Evolutionary conservation across 2,113 vertebrate genomes (phyloP).

Genomic region (Laticauda laticaudata): DNA sequence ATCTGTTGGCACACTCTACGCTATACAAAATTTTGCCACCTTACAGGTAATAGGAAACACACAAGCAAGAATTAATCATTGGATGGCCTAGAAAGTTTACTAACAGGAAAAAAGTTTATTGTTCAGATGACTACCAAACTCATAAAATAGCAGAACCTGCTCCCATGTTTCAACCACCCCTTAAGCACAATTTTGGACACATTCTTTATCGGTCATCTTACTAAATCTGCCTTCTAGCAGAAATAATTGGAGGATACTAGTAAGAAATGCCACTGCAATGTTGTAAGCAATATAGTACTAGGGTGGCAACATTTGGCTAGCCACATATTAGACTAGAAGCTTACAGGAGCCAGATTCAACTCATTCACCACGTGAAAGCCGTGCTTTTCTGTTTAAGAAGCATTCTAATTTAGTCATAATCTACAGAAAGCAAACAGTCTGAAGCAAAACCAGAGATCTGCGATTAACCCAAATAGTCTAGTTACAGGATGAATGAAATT

Average conservation of each 20-base stretch:
- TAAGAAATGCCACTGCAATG: not conserved
- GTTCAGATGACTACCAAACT: not conserved
- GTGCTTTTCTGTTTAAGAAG: not conserved
- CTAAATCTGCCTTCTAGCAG: not conserved
- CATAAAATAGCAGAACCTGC: not conserved
- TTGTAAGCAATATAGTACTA: not conserved
- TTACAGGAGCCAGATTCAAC: not conserved
- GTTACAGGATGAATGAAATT: not conserved
- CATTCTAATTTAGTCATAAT: not conserved
- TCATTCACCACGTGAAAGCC: not conserved
- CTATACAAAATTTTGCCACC: not conserved
- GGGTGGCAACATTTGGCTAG: not conserved
- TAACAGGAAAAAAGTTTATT: not conserved
- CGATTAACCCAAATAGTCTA: not conserved
- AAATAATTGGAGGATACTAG: not conserved
- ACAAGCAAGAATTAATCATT: not conserved
- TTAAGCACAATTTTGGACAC: not conserved
- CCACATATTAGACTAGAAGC: not conserved
- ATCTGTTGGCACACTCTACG: not conserved
- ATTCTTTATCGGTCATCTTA: not conserved
- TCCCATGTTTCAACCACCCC: not conserved
- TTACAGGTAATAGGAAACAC: not conserved
- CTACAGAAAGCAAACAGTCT: not conserved
- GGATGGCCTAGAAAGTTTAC: not conserved
- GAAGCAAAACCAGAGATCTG: not conserved